These are phyloP conservation scores for Rhagologus leucostigma DNA, from an alignment of 2,113 vertebrate genomes.

Conservation along the genomic window DNA sequence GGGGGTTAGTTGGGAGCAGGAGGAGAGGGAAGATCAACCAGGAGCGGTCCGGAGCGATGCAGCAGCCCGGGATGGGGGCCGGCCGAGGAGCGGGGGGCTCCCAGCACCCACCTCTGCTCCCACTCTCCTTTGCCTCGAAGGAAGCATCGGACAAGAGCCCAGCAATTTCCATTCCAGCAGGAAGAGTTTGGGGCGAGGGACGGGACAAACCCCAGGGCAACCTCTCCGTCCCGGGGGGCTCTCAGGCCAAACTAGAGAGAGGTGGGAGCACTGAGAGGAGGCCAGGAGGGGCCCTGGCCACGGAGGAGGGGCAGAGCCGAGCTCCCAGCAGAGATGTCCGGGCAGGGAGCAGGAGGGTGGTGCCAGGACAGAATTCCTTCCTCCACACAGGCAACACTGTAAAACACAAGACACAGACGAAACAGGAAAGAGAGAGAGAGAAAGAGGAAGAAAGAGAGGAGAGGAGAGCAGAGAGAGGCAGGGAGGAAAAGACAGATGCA, in stretches of 20 bases:
- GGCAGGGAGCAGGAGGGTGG: constrained; percentile 47
- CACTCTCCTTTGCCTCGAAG: background rate
- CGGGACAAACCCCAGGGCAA: background rate
- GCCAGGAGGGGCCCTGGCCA: background rate
- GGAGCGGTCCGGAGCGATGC: background rate
- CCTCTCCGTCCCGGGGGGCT: constrained; percentile 10
- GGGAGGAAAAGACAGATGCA: constrained; percentile 47
- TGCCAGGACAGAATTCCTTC: constrained; percentile 62
- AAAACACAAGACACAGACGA: constrained; percentile 73
- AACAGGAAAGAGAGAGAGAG: constrained; percentile 30
- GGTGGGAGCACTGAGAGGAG: constrained; percentile 18
- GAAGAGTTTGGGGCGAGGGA: background rate
- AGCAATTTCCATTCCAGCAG: background rate
- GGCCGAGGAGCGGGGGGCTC: background rate
- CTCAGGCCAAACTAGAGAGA: constrained; percentile 18
- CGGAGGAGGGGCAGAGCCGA: constrained; percentile 39
- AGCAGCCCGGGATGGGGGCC: background rate
- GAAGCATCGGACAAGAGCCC: background rate
- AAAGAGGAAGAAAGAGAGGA: background rate
- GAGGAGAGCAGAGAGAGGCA: background rate
- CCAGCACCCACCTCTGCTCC: constrained; percentile 42
- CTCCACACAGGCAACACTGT: constrained; percentile 68
- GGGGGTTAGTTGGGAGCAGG: background rate
- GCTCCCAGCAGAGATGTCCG: constrained; percentile 67
- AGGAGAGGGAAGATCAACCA: background rate